phyloP scores from a whole-genome alignment of 2,797 vertebrate species.

The Sebastes jordani region DNA sequence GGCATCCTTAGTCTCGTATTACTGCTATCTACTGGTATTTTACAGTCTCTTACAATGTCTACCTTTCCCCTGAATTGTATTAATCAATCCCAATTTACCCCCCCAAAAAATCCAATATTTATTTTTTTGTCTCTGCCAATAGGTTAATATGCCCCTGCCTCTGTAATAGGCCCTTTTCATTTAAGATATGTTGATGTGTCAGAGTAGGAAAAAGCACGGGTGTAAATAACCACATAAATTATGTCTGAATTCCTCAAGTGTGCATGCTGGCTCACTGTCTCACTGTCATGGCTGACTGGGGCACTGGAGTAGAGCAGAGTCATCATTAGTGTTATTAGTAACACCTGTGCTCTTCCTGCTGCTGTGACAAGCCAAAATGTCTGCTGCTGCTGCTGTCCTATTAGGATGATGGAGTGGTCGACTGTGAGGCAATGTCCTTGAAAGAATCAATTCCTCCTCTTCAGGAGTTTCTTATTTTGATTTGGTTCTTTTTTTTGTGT shows the following conservation, averaged over 20 bases:
- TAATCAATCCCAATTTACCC: neutral
- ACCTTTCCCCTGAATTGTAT: neutral
- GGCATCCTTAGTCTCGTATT: neutral
- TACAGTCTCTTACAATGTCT: neutral
- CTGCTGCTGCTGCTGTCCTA: neutral
- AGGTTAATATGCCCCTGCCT: neutral
- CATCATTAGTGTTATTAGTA: neutral
- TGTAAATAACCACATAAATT: neutral
- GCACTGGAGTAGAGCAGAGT: neutral
- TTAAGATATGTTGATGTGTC: neutral
- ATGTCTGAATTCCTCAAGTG: neutral
- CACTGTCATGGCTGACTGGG: neutral
- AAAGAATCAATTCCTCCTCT: neutral
- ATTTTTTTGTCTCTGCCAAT: neutral
- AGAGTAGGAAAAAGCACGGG: neutral
- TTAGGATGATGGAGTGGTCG: neutral
- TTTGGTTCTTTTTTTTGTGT: fast-evolving
- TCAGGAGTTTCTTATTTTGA: neutral
- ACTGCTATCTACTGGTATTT: constrained; percentile 28
- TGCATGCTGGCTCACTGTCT: neutral
- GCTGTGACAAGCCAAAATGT: neutral
- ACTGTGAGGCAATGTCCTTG: neutral
- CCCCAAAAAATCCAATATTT: neutral
- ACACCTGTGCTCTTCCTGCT: neutral
- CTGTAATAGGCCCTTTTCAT: neutral